phyloP scores from a whole-genome alignment of 2,888 invertebrate genomes.

The Melolontha melolontha region DNA sequence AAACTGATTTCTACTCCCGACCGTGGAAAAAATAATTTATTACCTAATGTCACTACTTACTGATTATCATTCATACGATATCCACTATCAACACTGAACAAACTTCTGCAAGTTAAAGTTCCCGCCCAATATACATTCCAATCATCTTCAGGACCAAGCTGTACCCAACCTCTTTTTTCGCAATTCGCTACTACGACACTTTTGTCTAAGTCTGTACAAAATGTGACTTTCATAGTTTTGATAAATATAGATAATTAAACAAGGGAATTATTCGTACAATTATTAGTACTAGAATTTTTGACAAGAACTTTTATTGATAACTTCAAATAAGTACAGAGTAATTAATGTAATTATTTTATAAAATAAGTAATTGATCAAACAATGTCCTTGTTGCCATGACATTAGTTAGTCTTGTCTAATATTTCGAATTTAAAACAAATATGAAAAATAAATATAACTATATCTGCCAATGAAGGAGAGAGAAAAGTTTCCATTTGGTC shows the following conservation, averaged over 20 bases:
- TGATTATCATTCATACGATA: conserved; percentile 94
- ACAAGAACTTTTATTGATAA: conserved; percentile 22
- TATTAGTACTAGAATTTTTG: conserved; percentile 45
- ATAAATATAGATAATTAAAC: not conserved
- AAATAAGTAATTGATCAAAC: conserved; percentile 45
- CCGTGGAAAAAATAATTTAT: too few relatives aligned
- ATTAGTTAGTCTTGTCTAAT: conserved; percentile 52
- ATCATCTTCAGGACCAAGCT: conserved; percentile 89
- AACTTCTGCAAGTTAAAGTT: conserved; percentile 88
- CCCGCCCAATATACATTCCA: conserved; percentile 98
- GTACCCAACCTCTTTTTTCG: conserved; percentile 90
- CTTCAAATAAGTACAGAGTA: conserved; percentile 20
- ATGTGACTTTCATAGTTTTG: conserved; percentile 68
- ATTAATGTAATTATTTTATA: too few relatives aligned
- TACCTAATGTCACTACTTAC: conserved; percentile 65
- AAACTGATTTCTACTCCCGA: too few relatives aligned
- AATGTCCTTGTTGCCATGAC: conserved; percentile 37
- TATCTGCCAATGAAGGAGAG: too few relatives aligned
- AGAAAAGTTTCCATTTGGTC: too few relatives aligned
- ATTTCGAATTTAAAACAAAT: too few relatives aligned
- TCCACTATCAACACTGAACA: conserved; percentile 93
- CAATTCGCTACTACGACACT: conserved; percentile 93
- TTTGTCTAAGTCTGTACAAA: conserved; percentile 92
- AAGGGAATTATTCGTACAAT: conserved; percentile 10
- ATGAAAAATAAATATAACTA: too few relatives aligned